phyloP scores from a whole-genome alignment of 2,797 vertebrate genomes.

The Serranus cabrilla region DNA sequence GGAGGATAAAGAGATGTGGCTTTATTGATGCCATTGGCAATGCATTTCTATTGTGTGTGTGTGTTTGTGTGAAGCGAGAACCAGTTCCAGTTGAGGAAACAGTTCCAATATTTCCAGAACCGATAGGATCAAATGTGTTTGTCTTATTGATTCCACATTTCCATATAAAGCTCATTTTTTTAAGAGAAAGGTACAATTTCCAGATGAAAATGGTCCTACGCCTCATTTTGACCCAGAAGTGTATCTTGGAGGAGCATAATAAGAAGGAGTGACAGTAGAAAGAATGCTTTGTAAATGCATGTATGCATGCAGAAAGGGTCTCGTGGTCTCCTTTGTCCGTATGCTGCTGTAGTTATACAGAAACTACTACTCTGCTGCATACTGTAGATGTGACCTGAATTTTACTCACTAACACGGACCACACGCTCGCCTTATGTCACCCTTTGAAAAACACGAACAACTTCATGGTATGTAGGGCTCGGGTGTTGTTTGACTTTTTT shows the following conservation, averaged over 20 bases:
- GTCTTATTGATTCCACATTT: constrained; percentile 64
- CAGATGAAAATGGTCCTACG: constrained; percentile 3
- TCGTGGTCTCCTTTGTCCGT: constrained; percentile 38
- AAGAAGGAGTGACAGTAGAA: constrained; percentile 13
- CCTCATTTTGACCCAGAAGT: constrained; percentile 6
- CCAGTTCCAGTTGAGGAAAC: constrained; percentile 57
- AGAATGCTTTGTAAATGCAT: constrained; percentile 27
- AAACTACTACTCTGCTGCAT: constrained; percentile 20
- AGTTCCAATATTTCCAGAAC: constrained; percentile 60
- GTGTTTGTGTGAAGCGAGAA: constrained; percentile 18
- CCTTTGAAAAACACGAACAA: constrained; percentile 25
- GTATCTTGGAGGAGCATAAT: constrained; percentile 24
- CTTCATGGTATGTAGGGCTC: neutral
- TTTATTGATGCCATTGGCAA: constrained; percentile 59
- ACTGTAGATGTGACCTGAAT: constrained; percentile 46
- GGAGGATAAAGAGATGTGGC: constrained; percentile 56
- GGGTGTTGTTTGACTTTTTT: neutral
- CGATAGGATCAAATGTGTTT: constrained; percentile 58
- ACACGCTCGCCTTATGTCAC: constrained; percentile 27
- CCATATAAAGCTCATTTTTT: constrained; percentile 27
- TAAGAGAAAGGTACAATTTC: neutral
- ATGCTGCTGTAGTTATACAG: constrained; percentile 21
- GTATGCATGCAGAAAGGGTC: constrained; percentile 33
- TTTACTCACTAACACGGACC: constrained; percentile 31
- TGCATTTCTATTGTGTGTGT: constrained; percentile 40